Evolutionary conservation across 2,113 vertebrate genomes (phyloP).

Genomic region (Stictonetta naevosa): DNA sequence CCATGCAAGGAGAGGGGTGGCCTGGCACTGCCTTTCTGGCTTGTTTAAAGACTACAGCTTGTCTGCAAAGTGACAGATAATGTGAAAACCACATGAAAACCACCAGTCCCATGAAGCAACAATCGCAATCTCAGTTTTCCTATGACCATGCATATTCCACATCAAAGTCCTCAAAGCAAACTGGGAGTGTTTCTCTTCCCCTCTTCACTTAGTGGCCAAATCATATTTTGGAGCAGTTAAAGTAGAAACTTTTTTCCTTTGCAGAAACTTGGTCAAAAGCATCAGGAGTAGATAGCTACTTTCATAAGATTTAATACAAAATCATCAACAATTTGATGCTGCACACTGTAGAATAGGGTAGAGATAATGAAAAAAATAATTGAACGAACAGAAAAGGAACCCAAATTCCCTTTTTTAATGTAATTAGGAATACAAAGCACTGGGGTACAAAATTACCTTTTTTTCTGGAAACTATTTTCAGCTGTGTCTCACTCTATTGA

Average conservation of each 20-base stretch:
- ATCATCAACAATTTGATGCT: neutral
- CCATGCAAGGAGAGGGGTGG: neutral
- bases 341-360: neutral
- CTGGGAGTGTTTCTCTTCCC: neutral
- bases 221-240: neutral
- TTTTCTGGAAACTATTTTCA: neutral
- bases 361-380: neutral
- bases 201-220: neutral
- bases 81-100: neutral
- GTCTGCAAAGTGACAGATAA: neutral
- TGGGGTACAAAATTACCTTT: rapidly evolving
- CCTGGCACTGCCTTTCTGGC: neutral
- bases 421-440: neutral
- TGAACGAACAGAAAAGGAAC: neutral
- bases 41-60: neutral
- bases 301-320: neutral
- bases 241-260: neutral
- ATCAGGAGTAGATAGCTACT: neutral
- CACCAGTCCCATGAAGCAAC: neutral
- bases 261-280: neutral
- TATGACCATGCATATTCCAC: neutral
- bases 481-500: neutral
- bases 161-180: neutral
- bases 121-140: neutral
- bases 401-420: neutral